Conservation (phyloP, 2,113 vertebrate genomes). For the Actinemys pallida region DNA sequence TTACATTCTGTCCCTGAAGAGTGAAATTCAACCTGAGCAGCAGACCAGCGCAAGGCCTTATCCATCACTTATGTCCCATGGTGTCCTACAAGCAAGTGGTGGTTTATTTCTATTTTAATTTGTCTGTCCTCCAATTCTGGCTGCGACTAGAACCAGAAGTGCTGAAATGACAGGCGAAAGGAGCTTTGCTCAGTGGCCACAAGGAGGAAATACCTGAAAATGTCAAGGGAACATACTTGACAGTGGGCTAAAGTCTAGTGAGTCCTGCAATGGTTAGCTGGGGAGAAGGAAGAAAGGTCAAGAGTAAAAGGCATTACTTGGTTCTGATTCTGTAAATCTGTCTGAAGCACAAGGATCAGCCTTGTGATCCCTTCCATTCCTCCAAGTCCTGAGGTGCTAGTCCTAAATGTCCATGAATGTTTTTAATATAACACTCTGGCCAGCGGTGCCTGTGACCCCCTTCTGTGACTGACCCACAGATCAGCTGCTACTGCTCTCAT, state of each 20-base stretch:
- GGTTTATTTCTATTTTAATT: no score
- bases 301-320: background rate
- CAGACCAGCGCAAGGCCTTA: fast-evolving
- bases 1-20: background rate
- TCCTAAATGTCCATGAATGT: background rate
- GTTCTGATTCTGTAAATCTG: background rate
- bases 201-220: background rate
- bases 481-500: background rate
- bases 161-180: background rate
- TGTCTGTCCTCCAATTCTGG: background rate
- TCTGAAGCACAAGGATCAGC: background rate
- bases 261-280: background rate
- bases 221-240: background rate
- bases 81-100: background rate
- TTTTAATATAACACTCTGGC: background rate
- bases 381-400: background rate
- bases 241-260: fast-evolving
- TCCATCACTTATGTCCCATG: fast-evolving
- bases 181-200: background rate
- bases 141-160: background rate
- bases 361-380: no score
- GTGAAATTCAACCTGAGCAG: background rate
- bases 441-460: fast-evolving
- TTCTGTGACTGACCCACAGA: background rate
- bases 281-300: background rate